Evolutionary conservation across 2,113 vertebrate genomes (phyloP), one percentile per base, ranked within the genome.

Genomic region (Anguilla rostrata): DNA sequence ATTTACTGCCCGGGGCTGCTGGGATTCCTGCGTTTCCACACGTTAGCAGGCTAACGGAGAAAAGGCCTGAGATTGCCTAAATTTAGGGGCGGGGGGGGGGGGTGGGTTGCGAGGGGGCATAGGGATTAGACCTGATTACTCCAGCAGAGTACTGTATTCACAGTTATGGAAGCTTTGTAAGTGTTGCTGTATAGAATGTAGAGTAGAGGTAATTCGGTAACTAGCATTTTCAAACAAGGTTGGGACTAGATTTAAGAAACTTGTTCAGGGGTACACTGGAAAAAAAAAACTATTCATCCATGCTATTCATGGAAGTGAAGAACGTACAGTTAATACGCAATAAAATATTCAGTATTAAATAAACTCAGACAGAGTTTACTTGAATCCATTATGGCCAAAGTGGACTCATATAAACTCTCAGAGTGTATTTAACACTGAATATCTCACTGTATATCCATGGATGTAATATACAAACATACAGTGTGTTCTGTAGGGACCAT

Each of bases 1-100:
- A 87, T 86, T 89, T 88, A 88, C 91, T 91, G 90, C 91, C 91
- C 88, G 90, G 86, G 86, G 88, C 88, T 86, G 84, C 0, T 91
- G 78, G 84, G 88, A 84, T 83, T 88, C 87, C 83, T 92, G 90
- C 90, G 88, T 90, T 90, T 86, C 90, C 86, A 29, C 11, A 84
- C 87, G 78, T 81, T 40, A 81, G 86, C 84, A 82, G 81, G 84
- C 89, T 89, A 87, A 92, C 81, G 90, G 83, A 83, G 1, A 22
- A 46, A 81, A 49, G 81, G 81, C 34, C 53, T 3, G 43, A 11
- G 6, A 78, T 40, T 78, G 29, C 29, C 34, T 75, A 34, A n/a
- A 49, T 2, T 9, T 12, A 12, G 7, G 49, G 49, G 7, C 1
- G 12, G 1, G 43, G 43, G 43, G 43, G 43, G 26, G 82, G 46